Percentiles rank a stretch among this genome's conserved stretches.
These are phyloP conservation scores for Silurus lanzhouensis DNA, from an alignment of 2,797 vertebrate genomes.

Conservation along the genomic window DNA sequence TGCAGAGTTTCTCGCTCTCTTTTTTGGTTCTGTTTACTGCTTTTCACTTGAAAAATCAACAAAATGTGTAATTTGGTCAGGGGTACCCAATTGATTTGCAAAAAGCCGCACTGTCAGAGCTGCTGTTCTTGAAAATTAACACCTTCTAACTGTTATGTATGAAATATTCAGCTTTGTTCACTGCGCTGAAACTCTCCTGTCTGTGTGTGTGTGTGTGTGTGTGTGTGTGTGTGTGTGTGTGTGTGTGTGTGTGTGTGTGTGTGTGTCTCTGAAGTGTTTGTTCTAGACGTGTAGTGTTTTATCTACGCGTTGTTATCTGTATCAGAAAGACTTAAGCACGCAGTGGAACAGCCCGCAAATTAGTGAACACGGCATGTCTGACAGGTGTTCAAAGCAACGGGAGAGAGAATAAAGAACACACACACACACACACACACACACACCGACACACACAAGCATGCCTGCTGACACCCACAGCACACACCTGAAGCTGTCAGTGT, in stretches of 20 bases:
- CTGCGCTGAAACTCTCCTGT: neutral
- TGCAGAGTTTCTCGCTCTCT: neutral
- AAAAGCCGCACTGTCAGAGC: neutral
- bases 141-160: slow-evolving; percentile 4
- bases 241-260: too few relatives aligned
- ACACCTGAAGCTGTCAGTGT: slow-evolving; percentile 49
- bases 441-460: neutral
- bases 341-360: neutral
- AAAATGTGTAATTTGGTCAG: neutral
- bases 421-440: neutral
- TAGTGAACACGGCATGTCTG: slow-evolving; percentile 38
- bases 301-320: slow-evolving; percentile 40
- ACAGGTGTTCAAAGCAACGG: slow-evolving; percentile 35
- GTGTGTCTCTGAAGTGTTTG: slow-evolving; percentile 7
- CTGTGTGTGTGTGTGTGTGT: neutral
- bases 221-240: neutral
- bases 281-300: slow-evolving; percentile 29
- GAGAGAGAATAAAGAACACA: neutral
- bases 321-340: slow-evolving; percentile 30
- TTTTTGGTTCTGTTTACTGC: neutral
- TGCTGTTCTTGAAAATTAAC: slow-evolving; percentile 1
- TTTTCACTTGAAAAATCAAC: neutral
- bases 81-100: neutral
- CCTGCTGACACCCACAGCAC: slow-evolving; percentile 29
- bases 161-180: neutral